Percentiles rank a stretch among this genome's conserved stretches.
Conservation (phyloP, 2,888 invertebrate species). For the Eilema caniola region DNA sequence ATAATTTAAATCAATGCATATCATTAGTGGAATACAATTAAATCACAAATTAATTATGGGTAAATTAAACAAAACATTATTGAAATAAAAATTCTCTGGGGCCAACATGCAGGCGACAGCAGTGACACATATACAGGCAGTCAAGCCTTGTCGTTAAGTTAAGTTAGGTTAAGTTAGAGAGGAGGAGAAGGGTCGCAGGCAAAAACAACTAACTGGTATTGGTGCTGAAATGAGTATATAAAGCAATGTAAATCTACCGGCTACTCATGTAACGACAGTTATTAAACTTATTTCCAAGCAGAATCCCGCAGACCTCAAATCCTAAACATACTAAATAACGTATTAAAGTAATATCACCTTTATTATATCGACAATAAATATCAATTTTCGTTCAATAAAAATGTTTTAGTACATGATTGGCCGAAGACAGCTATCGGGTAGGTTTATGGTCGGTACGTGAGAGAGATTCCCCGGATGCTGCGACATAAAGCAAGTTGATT, state of each 20-base stretch:
- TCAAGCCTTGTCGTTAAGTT: too few relatives aligned
- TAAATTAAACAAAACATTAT: too few relatives aligned
- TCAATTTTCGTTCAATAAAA: neutral
- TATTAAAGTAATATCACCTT: neutral
- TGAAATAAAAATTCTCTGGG: too few relatives aligned
- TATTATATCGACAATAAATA: neutral
- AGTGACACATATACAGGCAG: too few relatives aligned
- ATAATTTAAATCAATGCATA: too few relatives aligned
- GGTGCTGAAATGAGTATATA: neutral
- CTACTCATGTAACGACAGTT: neutral
- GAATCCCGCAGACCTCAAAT: neutral
- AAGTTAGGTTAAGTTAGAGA: too few relatives aligned
- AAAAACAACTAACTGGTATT: neutral
- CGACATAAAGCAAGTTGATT: slow-evolving; percentile 48
- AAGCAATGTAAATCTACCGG: neutral
- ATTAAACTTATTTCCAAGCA: neutral
- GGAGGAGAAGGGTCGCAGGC: neutral
- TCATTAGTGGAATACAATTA: too few relatives aligned
- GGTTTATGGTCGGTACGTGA: slow-evolving; percentile 63
- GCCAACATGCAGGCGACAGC: too few relatives aligned
- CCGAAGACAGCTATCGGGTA: slow-evolving; percentile 6
- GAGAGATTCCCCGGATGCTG: slow-evolving; percentile 28
- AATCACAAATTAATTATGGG: too few relatives aligned
- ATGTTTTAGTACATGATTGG: slow-evolving; percentile 8
- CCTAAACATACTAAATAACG: neutral